Evolutionary conservation across 2,797 vertebrate genomes (phyloP), one percentile per base, ranked within the genome.

Genomic region (Podarcis lilfordi): DNA sequence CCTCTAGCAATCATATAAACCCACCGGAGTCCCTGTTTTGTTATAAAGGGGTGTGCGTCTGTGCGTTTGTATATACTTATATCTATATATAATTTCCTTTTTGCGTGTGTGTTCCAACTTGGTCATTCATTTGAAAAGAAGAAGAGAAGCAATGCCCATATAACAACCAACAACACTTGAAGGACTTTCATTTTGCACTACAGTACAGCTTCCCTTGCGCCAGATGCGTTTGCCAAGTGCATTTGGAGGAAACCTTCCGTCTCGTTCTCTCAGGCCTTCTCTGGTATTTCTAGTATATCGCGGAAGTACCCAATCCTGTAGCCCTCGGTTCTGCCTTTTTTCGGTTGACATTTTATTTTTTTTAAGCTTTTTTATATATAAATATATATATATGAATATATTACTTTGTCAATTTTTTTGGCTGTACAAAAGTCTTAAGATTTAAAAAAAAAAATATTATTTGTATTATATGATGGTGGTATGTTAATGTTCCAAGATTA

Each of bases 401-500:
- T 98, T 96, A 97, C 95, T 96, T 97, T 97, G 97, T 97, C 96
- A 96, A 96, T 97, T 97, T 98, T 97, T 98, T 98, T 99, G 97
- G 98, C 98, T 99, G 98, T 99, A 99, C 97, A 98, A 98, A 98
- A 98, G 97, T 99, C 97, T 97, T 97, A 97, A 97, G 96, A 97
- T 97, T 99, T 98, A 97, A 98, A 74, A 97, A 97, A 97, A 32
- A 97, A 98, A 55, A 55, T 99, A 98, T 99, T 98, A 99, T 99
- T 99, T 99, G 98, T 99, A 99, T 99, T 98, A 98, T 99, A 98
- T 98, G 98, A 99, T 97, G 98, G 98, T 98, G 97, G 98, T 99
- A 98, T 97, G 97, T 98, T 98, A 98, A 99, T 98, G 99, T 99
- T 98, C 98, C 97, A 97, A 97, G 97, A 99, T 98, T 99, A 99